phyloP scores from a whole-genome alignment of 2,888 invertebrate genomes.

The Cosmopolites sordidus region DNA sequence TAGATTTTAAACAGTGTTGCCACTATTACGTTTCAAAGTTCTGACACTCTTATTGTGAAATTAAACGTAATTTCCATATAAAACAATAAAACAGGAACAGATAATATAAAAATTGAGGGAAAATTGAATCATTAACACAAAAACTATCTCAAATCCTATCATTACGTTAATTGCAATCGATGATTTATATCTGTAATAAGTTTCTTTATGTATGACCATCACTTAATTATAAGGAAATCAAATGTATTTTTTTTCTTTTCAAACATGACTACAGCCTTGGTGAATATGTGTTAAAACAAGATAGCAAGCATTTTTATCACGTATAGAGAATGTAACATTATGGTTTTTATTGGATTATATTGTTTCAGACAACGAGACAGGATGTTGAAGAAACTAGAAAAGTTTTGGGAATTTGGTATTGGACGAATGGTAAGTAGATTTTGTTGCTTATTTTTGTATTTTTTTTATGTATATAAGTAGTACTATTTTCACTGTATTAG shows the following conservation, averaged over 20 bases:
- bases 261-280: not conserved
- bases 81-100: no score
- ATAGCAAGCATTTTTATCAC: not conserved
- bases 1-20: no score
- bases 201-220: not conserved
- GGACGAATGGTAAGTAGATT: constrained; percentile 36
- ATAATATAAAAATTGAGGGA: no score
- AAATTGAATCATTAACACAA: no score
- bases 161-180: not conserved
- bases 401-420: constrained; percentile 35
- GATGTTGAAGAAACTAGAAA: constrained; percentile 27
- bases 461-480: no score
- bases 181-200: not conserved
- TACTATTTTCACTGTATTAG: no score
- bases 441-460: no score
- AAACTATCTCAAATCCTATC: not conserved
- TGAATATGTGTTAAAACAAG: not conserved
- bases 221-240: not conserved
- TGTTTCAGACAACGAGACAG: not conserved
- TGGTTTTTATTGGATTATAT: no score
- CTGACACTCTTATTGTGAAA: no score
- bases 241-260: not conserved
- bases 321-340: not conserved
- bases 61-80: no score
- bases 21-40: no score